Evolutionary conservation across 2,113 vertebrate genomes (phyloP), one percentile per base, ranked within the genome.

Genomic region (Lepisosteus oculatus): DNA sequence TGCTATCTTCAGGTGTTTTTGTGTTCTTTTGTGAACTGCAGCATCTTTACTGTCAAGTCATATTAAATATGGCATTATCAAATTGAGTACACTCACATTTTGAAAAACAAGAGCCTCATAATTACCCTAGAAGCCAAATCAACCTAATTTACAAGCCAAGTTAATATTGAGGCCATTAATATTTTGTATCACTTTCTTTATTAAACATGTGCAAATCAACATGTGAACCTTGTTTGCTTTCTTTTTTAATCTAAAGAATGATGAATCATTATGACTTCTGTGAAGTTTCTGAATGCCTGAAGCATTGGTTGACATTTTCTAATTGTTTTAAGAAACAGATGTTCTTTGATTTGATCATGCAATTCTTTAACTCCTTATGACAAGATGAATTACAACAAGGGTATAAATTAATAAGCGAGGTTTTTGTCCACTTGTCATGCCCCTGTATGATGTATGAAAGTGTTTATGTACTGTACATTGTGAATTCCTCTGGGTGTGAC

Each of bases 241-340:
- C 57, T 14, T 43, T 17, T 47, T n/a, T 51, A 44, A 15, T n/a
- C 43, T 6, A 2, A 7, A 7, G 42, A 8, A 42, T 9, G 9
- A 3, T 3, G 7, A 6, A 17, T n/a, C 43, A 5, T 11, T 41
- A 47, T 56, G 15, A 43, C 45, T 3, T n/a, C 55, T 43, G 17
- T 45, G 17, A 63, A 13, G 2, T 51, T 68, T 70, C 7, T 45
- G 42, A 8, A n/a, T 3, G 13, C 41, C 17, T 43, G 9, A 62
- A 9, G 45, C 11, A 3, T n/a, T 61, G 3, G 43, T 43, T 67
- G 66, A 67, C 45, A 29, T 55, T 12, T 9, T 17, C 8, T 67
- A 67, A 67, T 67, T 67, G 66, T 14, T 57, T 6, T 41, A 47
- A 14, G 61, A 70, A 70, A 56, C 14, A 70, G 61, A 45, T 43